Base-by-base conservation (phyloP, 2,113 vertebrate species). In the Acanthisitta chloris region DNA sequence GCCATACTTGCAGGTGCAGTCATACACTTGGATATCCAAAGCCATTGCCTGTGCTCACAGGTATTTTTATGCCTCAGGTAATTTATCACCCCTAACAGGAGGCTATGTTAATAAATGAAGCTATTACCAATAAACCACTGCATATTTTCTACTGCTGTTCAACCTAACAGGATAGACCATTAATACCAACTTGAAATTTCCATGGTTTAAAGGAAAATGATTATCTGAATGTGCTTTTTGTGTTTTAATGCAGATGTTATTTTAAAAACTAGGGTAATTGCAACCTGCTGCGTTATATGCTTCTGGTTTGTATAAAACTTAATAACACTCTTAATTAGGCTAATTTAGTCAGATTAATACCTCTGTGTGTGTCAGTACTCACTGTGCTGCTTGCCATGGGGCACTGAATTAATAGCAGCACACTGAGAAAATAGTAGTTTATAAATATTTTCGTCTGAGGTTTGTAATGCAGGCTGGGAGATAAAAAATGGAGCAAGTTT, bases 271-370 rank as follows among this genome's bases (percentile, higher is more conserved):
- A 93, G 92, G 95, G 96, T 97, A 98, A 98, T 96, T 97, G 95
- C 95, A 97, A 88, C 97, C 97, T 97, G 93, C 96, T 98, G 96
- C 6, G 91, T 92, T 95, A 90, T 89, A 90, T 78, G 94, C 88
- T 89, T 97, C 96, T 97, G 84, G 95, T 98, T 97, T 98, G 91
- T 96, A 81, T 94, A 97, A 97, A 95, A 85, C 92, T 97, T 97
- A 95, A 97, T 97, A 97, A 96, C 96, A 97, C 94, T 97, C 92
- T 97, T 98, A 98, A 98, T 98, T 97, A 97, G 94, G 88, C 94
- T 98, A 97, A 98, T 98, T 97, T 97, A 95, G 93, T 96, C 94
- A 97, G 96, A 97, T 98, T 98, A 98, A 98, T 98, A 95, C 95
- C 96, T 95, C 94, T 88, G 67, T 92, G 80, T 86, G 74, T 98